phyloP scores from a whole-genome alignment of 2,888 invertebrate species.

The Oxyscelio sp. region DNA sequence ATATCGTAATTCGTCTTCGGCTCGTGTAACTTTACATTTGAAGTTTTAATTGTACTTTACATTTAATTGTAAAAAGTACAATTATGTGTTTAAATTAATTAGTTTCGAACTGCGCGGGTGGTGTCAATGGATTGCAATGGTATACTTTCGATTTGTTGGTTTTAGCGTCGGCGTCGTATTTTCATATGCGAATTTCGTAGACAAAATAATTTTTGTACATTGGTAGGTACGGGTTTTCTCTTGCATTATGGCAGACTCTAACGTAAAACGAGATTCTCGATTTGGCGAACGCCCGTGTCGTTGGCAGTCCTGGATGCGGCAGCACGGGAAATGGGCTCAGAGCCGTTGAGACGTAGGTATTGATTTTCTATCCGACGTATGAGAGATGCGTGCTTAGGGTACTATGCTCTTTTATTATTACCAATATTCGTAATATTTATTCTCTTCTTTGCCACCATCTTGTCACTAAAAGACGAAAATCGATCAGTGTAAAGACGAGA shows the following conservation, averaged over 20 bases:
- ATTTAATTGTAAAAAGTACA: too few species aligned
- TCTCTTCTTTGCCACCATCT: constrained; percentile 55
- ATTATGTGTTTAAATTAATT: too few species aligned
- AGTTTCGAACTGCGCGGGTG: too few species aligned
- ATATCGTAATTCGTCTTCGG: too few species aligned
- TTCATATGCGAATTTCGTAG: constrained; percentile 44
- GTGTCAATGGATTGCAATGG: neutral
- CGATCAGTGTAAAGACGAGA: constrained; percentile 19
- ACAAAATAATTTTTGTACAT: constrained; percentile 61
- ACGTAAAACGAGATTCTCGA: constrained; percentile 78
- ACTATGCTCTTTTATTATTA: constrained; percentile 73
- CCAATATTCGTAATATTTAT: constrained; percentile 71
- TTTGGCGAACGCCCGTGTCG: constrained; percentile 78
- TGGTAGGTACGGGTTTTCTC: constrained; percentile 38
- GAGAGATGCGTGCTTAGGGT: constrained; percentile 86
- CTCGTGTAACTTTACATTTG: too few species aligned
- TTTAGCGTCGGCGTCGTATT: constrained; percentile 14
- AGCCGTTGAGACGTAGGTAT: constrained; percentile 84
- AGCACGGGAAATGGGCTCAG: constrained; percentile 84
- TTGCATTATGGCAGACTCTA: constrained; percentile 61
- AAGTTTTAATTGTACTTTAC: too few species aligned
- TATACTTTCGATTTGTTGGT: constrained; percentile 23
- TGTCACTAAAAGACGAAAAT: constrained; percentile 48
- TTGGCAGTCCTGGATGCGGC: constrained; percentile 82
- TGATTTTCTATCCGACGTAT: constrained; percentile 87